Evolutionary conservation across 2,113 vertebrate species (phyloP), one percentile per base, ranked within the genome.

Genomic region (Phalacrocorax brasilianus): DNA sequence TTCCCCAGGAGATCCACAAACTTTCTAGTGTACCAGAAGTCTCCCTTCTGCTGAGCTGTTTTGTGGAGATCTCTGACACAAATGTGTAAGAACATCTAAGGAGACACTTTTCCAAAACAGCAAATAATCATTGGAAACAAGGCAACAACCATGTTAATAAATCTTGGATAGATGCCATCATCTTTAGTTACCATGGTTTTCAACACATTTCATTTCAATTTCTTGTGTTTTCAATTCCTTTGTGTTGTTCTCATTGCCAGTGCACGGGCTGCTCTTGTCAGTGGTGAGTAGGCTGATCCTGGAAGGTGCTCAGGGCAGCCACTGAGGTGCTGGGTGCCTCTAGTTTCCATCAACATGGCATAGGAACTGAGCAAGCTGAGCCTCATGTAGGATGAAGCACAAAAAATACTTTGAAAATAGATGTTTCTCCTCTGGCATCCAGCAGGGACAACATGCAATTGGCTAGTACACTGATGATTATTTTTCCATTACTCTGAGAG

Each of bases 401-500:
- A 11, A 75, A 77, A 61, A 62, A 2, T 49, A 24, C 77, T 94
- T 79, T 62, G 62, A 61, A 91, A 96, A 89, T 53, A 85, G 42
- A 66, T 75, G 10, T 83, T 96, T 91, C 85, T 91, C 30, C 74
- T 77, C 75, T 70, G 74, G 81, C 44, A 75, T 56, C 85, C 85
- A 85, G 74, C 85, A 88, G 84, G 74, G 71, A 79, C 27, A 44
- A 49, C 40, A 68, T 0, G 2, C 74, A 50, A 85, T 53, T 0
- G 1, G 74, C 61, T 75, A 90, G 70, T 50, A 47, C 58, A 71
- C 32, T 90, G 67, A 59, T 81, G 96, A 97, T 78, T 94, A 95
- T 91, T 96, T 94, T 90, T 93, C 90, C 90, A 92, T 96, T 94
- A 86, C 67, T 73, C 66, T 75, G 80, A 91, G 53, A 91, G 63